Evolutionary conservation across 2,888 invertebrate species (phyloP).

Genomic region (Megaustenia siamemsis): DNA sequence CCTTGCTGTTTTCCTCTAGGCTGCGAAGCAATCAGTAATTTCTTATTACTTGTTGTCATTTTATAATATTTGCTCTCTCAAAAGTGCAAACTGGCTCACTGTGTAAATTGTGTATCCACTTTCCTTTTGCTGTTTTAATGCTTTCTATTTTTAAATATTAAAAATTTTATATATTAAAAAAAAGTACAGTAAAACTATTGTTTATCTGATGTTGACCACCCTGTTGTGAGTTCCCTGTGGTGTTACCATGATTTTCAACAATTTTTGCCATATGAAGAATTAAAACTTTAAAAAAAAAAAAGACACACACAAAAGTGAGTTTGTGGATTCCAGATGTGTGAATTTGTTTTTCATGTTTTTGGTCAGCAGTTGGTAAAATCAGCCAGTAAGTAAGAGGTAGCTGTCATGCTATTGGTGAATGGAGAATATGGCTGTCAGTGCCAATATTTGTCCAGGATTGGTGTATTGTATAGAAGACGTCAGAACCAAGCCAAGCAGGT

Average conservation of each 20-base stretch:
- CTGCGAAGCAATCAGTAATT: slow-evolving; percentile 17
- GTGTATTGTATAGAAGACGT: no score
- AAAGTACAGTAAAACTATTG: slow-evolving; percentile 48
- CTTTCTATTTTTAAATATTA: slow-evolving; percentile 47
- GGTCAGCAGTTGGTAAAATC: background rate
- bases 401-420: no score
- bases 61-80: slow-evolving; percentile 26
- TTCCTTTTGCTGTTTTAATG: slow-evolving; percentile 42
- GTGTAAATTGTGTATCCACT: slow-evolving; percentile 38
- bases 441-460: no score
- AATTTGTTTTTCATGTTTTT: background rate
- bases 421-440: no score
- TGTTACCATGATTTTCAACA: slow-evolving; percentile 56
- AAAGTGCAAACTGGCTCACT: slow-evolving; percentile 38
- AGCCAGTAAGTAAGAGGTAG: no score
- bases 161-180: slow-evolving; percentile 37
- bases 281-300: slow-evolving; percentile 39
- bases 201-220: slow-evolving; percentile 55
- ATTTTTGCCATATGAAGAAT: slow-evolving; percentile 53
- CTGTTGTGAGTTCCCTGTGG: slow-evolving; percentile 57
- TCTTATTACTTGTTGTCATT: slow-evolving; percentile 35
- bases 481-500: no score
- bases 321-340: slow-evolving; percentile 3
- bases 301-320: background rate
- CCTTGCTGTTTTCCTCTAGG: background rate